phyloP scores from a whole-genome alignment of 2,113 vertebrate genomes.

The Brachypodius melanocephalos region DNA sequence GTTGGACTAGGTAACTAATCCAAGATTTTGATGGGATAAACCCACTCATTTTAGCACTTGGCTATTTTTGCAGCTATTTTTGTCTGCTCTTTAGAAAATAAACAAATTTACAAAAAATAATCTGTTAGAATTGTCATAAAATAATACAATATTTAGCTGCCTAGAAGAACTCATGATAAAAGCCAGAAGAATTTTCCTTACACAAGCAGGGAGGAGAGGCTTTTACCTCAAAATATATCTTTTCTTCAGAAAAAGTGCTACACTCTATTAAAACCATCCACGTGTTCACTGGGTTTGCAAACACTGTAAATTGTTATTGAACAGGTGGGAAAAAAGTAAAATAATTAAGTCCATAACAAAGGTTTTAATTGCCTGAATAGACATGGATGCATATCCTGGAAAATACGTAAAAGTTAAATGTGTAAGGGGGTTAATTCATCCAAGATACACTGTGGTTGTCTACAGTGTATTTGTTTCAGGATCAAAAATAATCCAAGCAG shows the following conservation, averaged over 20 bases:
- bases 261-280: background rate
- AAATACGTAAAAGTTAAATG: background rate
- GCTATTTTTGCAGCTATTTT: conserved; percentile 8
- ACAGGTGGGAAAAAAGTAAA: background rate
- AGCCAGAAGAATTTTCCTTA: background rate
- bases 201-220: background rate
- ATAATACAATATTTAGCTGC: background rate
- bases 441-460: background rate
- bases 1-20: conserved; percentile 35
- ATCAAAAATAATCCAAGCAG: conserved; percentile 70
- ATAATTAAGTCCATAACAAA: background rate
- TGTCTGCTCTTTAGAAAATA: conserved; percentile 1
- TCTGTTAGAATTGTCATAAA: background rate
- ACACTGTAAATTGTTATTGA: background rate
- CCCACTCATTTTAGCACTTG: conserved; percentile 6
- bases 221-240: background rate
- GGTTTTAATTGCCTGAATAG: background rate
- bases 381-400: background rate
- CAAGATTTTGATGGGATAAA: conserved; percentile 47
- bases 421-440: background rate
- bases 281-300: background rate
- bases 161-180: background rate
- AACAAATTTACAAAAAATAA: background rate
- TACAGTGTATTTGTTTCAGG: conserved; percentile 45
- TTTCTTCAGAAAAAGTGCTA: background rate